Evolutionary conservation across 2,797 vertebrate genomes (phyloP), one percentile per base, ranked within the genome.

Genomic region (Microctenopoma steveboyesi): DNA sequence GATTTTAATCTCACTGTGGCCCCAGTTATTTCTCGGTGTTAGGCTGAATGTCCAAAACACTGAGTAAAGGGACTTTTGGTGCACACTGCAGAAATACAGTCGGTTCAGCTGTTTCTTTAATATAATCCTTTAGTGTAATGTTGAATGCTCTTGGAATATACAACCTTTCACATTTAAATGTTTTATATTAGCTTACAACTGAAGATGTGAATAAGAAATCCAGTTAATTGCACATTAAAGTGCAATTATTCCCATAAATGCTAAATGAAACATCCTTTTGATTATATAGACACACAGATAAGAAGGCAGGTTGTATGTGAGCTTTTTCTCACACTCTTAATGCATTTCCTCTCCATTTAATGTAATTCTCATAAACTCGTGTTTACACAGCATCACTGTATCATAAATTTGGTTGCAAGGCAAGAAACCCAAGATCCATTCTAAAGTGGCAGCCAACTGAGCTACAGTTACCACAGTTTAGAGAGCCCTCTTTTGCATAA

Each of bases 401-500:
- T 72, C 72, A 48, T 85, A 56, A 46, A 64, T 89, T 85, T 71
- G 68, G 69, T 79, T 39, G 63, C 64, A 74, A 78, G 65, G 83
- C 67, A 83, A 22, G 60, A 81, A 86, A 82, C 84, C 82, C 78
- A 72, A 67, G 68, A 78, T 83, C 53, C 18, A 45, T 79, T 53
- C 73, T 82, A 73, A 83, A 88, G 87, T 81, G 76, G 78, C 75
- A 90, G 86, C 84, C 84, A 81, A 89, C 81, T 79, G 76, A 87
- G 76, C 77, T 64, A 18, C 64, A 74, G 80, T 82, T 82, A 78
- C 0, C 39, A 64, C 71, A 76, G 69, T 59, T 79, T 70, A 14
- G 67, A 82, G 69, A 88, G 81, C 85, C 73, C 86, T 76, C 52
- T 81, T 91, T 87, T 86, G 72, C 87, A 89, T 79, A 73, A 53